Evolutionary conservation across 2,113 vertebrate genomes (phyloP), one percentile per base, ranked within the genome.

Genomic region (Symphodus melops): DNA sequence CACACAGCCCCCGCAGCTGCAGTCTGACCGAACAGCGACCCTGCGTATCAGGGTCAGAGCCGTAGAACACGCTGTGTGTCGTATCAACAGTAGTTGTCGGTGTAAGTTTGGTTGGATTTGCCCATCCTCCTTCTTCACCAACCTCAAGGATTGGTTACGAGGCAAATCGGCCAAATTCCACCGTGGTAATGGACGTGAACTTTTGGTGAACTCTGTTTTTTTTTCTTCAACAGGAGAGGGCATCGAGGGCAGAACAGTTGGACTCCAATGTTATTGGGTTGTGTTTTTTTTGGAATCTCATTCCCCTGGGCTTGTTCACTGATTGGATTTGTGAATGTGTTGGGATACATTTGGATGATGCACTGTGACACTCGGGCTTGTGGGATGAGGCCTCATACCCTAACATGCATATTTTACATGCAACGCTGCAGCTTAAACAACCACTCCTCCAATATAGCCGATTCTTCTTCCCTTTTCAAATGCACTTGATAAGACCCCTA

Each of bases 1-100:
- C 65, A 79, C 52, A 67, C 73, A 84, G 14, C 79, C 89, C 88
- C 89, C 65, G 74, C 73, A 91, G 92, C 85, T 37, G 62, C 75
- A 65, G 72, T 85, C 88, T 95, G 94, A 93, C 94, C 91, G 90
- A 88, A 73, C 87, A 76, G 10, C 61, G 88, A 94, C 91, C 93
- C 85, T 3, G 10, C 60, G 10, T 79, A 89, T 90, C 68, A 60
- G 82, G 92, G 88, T 91, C 87, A 89, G 73, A 89, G 86, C 83
- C 88, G 83, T 75, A 89, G 49, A 86, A 79, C 81, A 81, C 67
- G 60, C 81, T 79, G 64, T 80, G 75, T 86, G 82, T 84, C 84
- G 46, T 74, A 61, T 73, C 63, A 83, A 74, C 85, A 77, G 56
- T 76, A 53, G 83, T 83, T 76, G 85, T 77, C 53, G 14, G 86